Percentiles rank a stretch among this genome's conserved stretches.
Conservation (phyloP, 2,797 vertebrate species). For the Pangasius mekongensis region DNA sequence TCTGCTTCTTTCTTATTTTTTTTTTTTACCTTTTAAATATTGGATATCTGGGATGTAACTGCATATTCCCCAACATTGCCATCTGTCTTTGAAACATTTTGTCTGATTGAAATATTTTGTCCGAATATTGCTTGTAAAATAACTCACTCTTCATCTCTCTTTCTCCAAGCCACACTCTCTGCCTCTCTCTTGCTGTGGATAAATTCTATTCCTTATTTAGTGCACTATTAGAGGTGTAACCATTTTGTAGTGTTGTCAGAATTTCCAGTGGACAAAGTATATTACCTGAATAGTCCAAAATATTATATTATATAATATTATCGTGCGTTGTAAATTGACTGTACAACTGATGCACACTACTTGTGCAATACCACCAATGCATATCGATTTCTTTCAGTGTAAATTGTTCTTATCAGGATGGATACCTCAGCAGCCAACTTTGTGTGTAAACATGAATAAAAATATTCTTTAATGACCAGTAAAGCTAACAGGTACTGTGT, state of each 20-base stretch:
- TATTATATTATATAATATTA: background rate
- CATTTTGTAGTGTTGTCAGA: background rate
- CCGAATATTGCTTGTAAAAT: background rate
- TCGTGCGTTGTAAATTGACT: background rate
- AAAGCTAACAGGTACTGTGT: background rate
- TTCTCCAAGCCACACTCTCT: background rate
- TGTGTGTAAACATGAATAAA: background rate
- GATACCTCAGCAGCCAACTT: conserved; percentile 6
- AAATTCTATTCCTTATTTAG: background rate
- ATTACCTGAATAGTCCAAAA: background rate
- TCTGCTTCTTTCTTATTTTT: background rate
- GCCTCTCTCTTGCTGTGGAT: background rate
- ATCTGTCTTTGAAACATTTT: background rate
- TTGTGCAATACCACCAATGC: background rate
- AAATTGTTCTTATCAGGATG: background rate
- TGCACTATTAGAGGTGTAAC: background rate
- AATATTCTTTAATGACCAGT: background rate
- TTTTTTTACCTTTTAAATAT: conserved; percentile 12
- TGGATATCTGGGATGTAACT: background rate
- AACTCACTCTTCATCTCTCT: background rate
- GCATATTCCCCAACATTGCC: background rate
- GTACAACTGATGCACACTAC: background rate
- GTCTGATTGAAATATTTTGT: conserved; percentile 10
- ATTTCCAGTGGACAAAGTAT: background rate
- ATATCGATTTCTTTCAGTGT: background rate